A percentile compares a stretch with the other conserved stretches of the same genome.
These are phyloP conservation scores for Heliconius ethilla DNA, from an alignment of 2,888 invertebrate species.

Conservation along the genomic window DNA sequence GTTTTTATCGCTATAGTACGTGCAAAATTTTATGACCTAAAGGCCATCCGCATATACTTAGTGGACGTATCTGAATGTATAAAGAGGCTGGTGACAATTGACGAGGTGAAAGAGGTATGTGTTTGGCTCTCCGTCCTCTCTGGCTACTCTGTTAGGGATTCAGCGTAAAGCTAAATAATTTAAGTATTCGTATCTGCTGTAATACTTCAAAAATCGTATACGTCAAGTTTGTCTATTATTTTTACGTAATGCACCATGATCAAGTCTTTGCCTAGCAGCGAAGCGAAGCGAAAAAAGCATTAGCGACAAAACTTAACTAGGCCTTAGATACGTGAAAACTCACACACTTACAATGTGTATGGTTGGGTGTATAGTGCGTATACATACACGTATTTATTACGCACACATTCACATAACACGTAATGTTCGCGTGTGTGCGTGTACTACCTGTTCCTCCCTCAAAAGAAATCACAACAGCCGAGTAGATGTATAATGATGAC, in stretches of 20 bases:
- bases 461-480: slow-evolving; percentile 24
- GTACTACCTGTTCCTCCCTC: slow-evolving; percentile 10
- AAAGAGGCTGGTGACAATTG: no score
- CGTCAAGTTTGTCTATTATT: background rate
- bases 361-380: background rate
- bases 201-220: background rate
- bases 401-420: no score
- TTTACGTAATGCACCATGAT: background rate
- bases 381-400: background rate
- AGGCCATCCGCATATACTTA: background rate
- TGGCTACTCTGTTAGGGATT: no score
- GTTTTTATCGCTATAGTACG: background rate
- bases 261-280: background rate
- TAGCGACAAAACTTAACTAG: background rate
- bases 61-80: no score
- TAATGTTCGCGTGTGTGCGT: background rate
- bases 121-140: no score
- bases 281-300: background rate
- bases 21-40: background rate
- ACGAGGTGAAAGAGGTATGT: no score
- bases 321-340: background rate
- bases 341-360: background rate
- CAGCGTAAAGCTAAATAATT: no score
- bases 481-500: slow-evolving; percentile 1
- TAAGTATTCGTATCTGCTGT: background rate